These are phyloP conservation scores for Fissipunctia ypsillon DNA, from an alignment of 2,888 invertebrate species.

Conservation along the genomic window DNA sequence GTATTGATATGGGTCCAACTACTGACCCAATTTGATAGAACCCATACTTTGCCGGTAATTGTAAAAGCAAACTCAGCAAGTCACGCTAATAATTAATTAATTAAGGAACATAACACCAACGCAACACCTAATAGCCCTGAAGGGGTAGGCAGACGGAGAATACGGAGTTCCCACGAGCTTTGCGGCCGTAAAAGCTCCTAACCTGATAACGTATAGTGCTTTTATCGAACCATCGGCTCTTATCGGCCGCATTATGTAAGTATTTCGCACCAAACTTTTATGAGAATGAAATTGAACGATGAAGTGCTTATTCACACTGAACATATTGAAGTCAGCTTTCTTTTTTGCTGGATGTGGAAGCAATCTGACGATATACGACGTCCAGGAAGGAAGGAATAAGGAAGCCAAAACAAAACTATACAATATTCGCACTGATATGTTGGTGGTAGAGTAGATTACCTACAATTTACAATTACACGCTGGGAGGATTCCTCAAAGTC, in stretches of 20 bases:
- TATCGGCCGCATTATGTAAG: conserved; percentile 7
- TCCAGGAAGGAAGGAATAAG: neutral
- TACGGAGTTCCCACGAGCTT: conserved; percentile 5
- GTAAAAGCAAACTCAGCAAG: conserved; percentile 48
- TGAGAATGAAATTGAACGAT: too few relatives aligned
- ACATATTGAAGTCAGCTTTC: neutral
- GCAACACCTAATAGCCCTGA: conserved; percentile 3
- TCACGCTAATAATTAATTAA: conserved; percentile 64
- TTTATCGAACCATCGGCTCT: conserved; percentile 40
- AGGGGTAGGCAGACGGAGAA: conserved; percentile 1
- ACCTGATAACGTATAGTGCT: conserved; percentile 41
- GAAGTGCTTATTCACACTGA: neutral
- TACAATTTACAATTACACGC: neutral
- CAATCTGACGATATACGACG: too few relatives aligned
- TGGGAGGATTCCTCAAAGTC: neutral
- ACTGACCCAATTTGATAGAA: conserved; percentile 49
- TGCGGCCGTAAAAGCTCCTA: conserved; percentile 26
- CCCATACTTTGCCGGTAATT: conserved; percentile 28
- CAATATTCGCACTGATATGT: neutral
- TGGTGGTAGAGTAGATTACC: neutral
- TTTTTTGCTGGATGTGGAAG: neutral
- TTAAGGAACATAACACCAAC: conserved; percentile 15
- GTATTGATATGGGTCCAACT: conserved; percentile 37
- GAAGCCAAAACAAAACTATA: neutral
- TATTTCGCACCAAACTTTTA: conserved; percentile 9